phyloP scores from a whole-genome alignment of 1,140 invertebrate genomes.

The Cherax destructor region DNA sequence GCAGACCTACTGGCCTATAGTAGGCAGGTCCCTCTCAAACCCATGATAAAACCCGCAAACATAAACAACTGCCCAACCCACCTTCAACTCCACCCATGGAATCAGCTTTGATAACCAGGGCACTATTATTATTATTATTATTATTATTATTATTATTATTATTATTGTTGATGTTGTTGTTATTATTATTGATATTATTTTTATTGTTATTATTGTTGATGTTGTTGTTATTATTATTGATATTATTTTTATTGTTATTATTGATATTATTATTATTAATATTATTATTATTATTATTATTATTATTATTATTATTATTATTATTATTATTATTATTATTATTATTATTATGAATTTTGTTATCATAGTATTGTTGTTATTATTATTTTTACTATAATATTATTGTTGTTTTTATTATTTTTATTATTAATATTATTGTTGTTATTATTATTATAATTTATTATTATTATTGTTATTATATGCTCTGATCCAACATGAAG shows the following conservation, averaged over 20 bases:
- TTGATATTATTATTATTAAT: conserved; percentile 11
- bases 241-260: conserved; percentile 18
- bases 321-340: conserved; percentile 18
- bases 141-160: conserved; percentile 42
- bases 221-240: conserved; percentile 14
- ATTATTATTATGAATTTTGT: too few relatives aligned
- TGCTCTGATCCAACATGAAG: too few relatives aligned
- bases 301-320: conserved; percentile 23
- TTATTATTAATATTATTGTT: too few relatives aligned
- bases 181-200: conserved; percentile 22
- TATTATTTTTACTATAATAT: conserved; percentile 2
- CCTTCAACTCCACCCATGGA: too few relatives aligned
- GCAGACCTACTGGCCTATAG: too few relatives aligned
- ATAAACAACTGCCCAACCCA: too few relatives aligned
- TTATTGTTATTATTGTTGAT: conserved; percentile 11
- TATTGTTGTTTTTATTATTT: too few relatives aligned
- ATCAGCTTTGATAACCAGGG: too few relatives aligned
- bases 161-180: conserved; percentile 22
- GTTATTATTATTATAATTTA: conserved; percentile 21
- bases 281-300: conserved; percentile 28
- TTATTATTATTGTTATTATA: too few relatives aligned
- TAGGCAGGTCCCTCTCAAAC: too few relatives aligned
- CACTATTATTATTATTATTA: conserved; percentile 27
- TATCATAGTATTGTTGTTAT: too few relatives aligned
- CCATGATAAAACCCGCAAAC: too few relatives aligned